Evolutionary conservation across 2,888 invertebrate genomes (phyloP), one percentile per base, ranked within the genome.

Genomic region (Trachelus tabidus): DNA sequence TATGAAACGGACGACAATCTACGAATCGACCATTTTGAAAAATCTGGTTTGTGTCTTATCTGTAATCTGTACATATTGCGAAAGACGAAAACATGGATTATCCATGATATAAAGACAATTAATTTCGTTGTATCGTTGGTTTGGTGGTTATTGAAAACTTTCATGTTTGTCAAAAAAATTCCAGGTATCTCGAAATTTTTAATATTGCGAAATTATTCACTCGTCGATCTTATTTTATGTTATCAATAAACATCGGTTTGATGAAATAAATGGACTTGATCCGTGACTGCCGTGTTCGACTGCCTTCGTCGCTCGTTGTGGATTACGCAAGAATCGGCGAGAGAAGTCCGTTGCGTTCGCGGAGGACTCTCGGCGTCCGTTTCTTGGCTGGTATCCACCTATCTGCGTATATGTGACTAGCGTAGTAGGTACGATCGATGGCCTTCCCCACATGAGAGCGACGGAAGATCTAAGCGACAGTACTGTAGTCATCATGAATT

Each of bases 221-320:
- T 56, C 9, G 56, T 9, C 56, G 9, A 23, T 56, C 56, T 23
- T 9, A 56, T 23, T 4, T 56, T 56, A 56, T 6, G 23, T 56
- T 56, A 56, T 56, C 56, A 23, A 23, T 56, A 56, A 23, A 56
- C 9, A 56, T 56, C 56, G 2, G 56, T 9, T 23, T 2, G 23
- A 56, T 2, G 79, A 79, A 82, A 87, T 88, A 90, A 90, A 90
- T 88, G 86, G 87, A 88, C 85, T 88, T 87, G 87, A 88, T 88
- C 83, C 81, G 85, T 86, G 87, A 90, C 90, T 90, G 56, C 56
- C 1, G 56, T 23, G 9, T 56, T 85, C 85, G 90, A 88, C 90
- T 87, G 89, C 89, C 90, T 90, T 90, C 90, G 89, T 89, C 87
- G 86, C 84, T 23, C 56, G 86, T 86, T 85, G 56, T 56, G 84